These are phyloP conservation scores for Sceloporus tristichus DNA, from an alignment of 2,113 vertebrate genomes.

Conservation along the genomic window DNA sequence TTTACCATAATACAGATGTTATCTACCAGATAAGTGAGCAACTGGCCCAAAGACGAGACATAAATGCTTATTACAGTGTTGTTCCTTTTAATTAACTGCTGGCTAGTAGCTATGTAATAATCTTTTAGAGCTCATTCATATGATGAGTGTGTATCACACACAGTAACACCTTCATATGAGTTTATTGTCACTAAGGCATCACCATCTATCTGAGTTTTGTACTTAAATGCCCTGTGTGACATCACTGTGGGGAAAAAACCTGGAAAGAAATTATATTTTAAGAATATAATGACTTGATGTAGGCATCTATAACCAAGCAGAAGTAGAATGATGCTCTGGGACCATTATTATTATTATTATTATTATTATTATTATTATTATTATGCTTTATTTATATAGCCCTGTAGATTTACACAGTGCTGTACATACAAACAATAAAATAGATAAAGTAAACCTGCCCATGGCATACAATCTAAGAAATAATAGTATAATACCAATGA, in stretches of 20 bases:
- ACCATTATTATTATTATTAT: too few species aligned
- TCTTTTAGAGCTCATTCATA: background rate
- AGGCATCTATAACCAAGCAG: too few species aligned
- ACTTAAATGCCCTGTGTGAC: background rate
- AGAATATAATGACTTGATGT: too few species aligned
- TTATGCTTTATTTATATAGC: too few species aligned
- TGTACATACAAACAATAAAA: too few species aligned
- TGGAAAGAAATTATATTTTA: background rate
- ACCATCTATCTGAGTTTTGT: background rate
- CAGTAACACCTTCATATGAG: background rate
- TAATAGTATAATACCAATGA: too few species aligned
- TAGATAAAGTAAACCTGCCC: too few species aligned
- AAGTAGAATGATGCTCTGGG: too few species aligned
- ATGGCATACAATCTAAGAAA: too few species aligned
- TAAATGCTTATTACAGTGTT: background rate
- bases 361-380: too few species aligned
- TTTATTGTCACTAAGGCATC: background rate
- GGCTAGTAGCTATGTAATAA: background rate
- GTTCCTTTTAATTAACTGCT: background rate
- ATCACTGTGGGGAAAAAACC: background rate
- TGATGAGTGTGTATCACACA: background rate
- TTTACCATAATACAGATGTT: background rate
- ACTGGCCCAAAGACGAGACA: background rate
- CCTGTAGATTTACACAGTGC: too few species aligned
- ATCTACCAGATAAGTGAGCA: background rate